phyloP scores from a whole-genome alignment of 2,797 vertebrate genomes.

The Balearica regulorum region DNA sequence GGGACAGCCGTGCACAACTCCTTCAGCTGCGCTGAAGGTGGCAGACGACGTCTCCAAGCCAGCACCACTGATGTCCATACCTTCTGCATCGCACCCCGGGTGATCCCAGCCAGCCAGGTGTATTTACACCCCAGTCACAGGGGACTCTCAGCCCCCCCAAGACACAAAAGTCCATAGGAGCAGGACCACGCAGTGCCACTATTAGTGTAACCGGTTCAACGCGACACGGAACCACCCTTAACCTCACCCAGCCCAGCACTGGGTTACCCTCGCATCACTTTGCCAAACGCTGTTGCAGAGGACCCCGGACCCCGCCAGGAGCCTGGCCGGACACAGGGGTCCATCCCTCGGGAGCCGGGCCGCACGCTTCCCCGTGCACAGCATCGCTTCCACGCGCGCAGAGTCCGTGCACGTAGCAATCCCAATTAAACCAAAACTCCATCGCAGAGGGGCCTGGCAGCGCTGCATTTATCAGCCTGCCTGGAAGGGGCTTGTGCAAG shows the following conservation, averaged over 20 bases:
- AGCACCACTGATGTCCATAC: fast-evolving
- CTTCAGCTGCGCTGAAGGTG: fast-evolving
- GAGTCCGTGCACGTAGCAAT: slow-evolving; percentile 58
- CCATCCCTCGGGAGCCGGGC: neutral
- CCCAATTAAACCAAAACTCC: slow-evolving; percentile 68
- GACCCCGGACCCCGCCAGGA: fast-evolving
- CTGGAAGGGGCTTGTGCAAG: slow-evolving; percentile 68
- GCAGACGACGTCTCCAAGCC: neutral
- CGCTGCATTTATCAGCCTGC: slow-evolving; percentile 72
- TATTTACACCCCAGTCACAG: neutral
- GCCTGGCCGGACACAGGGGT: neutral
- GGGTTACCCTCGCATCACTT: neutral
- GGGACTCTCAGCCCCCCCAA: neutral
- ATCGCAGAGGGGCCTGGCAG: slow-evolving; percentile 48
- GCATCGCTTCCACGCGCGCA: neutral
- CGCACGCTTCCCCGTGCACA: fast-evolving
- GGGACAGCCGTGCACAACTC: neutral
- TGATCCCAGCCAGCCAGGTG: fast-evolving
- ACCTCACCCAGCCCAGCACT: neutral
- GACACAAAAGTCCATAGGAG: neutral
- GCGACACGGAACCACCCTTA: fast-evolving
- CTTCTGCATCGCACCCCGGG: neutral
- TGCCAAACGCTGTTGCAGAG: neutral
- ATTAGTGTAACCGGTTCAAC: fast-evolving
- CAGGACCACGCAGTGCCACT: neutral